Base-by-base conservation (phyloP, 2,113 vertebrate species). In the Erythrocercus mccallii region DNA sequence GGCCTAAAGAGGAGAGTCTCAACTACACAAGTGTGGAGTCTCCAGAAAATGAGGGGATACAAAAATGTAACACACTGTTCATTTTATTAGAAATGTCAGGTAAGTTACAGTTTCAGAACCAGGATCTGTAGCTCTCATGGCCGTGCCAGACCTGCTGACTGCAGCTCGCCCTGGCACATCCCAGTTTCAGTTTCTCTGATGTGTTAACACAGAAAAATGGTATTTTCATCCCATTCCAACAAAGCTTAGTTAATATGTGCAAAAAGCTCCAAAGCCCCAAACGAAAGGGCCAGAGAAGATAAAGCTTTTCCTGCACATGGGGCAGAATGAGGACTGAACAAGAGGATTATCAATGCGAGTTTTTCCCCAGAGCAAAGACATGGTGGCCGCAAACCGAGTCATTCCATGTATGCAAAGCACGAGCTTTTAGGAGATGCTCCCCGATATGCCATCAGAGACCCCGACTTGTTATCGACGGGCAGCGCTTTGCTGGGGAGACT, bases 21-120 rank as follows among this genome's bases (percentile, higher is more conserved):
- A 11, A 74, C 88, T 65, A 74, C 89, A 28, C 37, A 56, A 62
- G 8, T 37, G 80, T 1, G 1, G 70, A 76, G 57, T 44, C 93
- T 96, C 89, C 47, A 16, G 81, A 92, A 89, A 91, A 94, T 38
- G 48, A 92, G 89, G 83, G 71, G 92, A 94, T 94, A 94, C 92
- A 84, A 70, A 94, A 84, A 74, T 1, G 40, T 91, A 74, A 84
- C 38, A 3, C 86, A 92, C 47, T 65, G 84, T 81, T 94, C 30
- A 71, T 61, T 96, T 96, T 96, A 96, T 96, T 96, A 64, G 69
- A 86, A 54, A 78, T 12, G 50, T 74, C 40, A 91, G 28, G 23
- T 33, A 72, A 74, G 77, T 91, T 96, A 95, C 95, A 95, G 28
- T 31, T 86, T 73, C 33, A 40, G 57, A 62, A 81, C 22, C 58